Conservation (phyloP, 2,113 vertebrate genomes). For the Neotragus pygmaeus region DNA sequence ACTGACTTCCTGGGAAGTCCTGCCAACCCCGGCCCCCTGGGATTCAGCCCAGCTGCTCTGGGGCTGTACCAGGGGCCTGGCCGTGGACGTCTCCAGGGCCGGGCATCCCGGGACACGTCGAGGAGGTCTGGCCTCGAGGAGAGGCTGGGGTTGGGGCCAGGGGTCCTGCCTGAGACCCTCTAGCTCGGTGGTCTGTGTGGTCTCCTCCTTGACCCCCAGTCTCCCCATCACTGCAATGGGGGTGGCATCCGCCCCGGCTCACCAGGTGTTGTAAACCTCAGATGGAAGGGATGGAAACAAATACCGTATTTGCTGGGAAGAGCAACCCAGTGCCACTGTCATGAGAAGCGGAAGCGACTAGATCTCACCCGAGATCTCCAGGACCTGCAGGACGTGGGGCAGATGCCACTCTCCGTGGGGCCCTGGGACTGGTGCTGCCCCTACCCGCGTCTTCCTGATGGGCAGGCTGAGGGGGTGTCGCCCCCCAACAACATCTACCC, state of each 20-base stretch:
- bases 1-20: neutral
- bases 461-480: neutral
- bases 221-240: neutral
- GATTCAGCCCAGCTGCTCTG: neutral
- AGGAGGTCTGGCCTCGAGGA: neutral
- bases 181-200: neutral
- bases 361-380: rapidly evolving
- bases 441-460: rapidly evolving
- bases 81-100: neutral
- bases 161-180: neutral
- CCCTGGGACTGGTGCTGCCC: rapidly evolving
- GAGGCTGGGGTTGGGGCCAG: neutral
- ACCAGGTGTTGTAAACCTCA: neutral
- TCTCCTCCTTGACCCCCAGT: neutral
- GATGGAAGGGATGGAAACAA: rapidly evolving
- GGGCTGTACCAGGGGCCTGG: rapidly evolving
- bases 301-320: rapidly evolving
- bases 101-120: rapidly evolving
- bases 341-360: rapidly evolving
- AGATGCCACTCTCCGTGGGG: neutral
- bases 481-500: rapidly evolving
- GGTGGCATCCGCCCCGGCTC: neutral
- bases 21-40: rapidly evolving
- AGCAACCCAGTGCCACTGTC: neutral
- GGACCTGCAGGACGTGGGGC: neutral